A percentile compares a stretch with the other conserved stretches of the same genome.
Evolutionary conservation across 2,797 vertebrate genomes (phyloP).

Genomic region (Trichosurus vulpecula): DNA sequence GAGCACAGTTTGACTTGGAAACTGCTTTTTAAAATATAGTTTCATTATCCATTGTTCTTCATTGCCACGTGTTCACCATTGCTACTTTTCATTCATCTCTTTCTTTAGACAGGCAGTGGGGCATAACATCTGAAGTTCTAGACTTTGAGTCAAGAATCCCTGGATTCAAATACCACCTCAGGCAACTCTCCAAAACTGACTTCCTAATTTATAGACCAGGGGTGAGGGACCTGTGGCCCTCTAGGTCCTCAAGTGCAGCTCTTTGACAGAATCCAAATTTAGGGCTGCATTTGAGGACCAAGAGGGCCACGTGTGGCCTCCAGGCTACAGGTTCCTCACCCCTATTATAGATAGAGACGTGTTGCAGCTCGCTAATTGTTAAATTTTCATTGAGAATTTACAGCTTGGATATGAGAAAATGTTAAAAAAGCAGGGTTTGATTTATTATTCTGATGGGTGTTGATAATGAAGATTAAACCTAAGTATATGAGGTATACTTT

Average conservation of each 20-base stretch:
- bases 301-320: no score
- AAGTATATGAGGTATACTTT: background rate
- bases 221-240: no score
- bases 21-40: background rate
- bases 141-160: background rate
- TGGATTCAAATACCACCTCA: background rate
- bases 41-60: background rate
- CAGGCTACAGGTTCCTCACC: no score
- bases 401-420: background rate
- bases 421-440: background rate
- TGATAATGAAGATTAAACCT: background rate
- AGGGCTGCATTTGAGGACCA: no score
- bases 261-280: no score
- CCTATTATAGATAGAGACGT: background rate
- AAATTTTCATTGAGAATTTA: background rate
- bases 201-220: background rate
- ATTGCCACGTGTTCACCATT: background rate
- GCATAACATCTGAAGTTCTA: background rate
- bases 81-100: background rate
- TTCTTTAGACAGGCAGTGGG: background rate
- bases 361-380: background rate
- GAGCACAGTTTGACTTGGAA: background rate
- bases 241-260: no score
- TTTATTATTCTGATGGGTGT: background rate
- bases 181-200: background rate